Evolutionary conservation across 1,140 invertebrate species (phyloP).

Genomic region (Brachionus rubens): DNA sequence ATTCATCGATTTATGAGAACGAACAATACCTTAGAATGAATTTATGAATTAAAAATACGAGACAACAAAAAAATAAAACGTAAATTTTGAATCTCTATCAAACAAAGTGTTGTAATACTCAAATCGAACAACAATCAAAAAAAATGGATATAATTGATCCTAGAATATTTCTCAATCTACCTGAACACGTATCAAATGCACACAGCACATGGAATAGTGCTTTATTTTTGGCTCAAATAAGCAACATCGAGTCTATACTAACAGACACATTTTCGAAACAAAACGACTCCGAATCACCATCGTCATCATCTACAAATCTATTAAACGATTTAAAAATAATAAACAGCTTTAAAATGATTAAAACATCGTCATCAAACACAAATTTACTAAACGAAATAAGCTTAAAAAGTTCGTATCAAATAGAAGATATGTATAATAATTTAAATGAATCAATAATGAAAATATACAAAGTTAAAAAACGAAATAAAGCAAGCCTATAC

Average conservation of each 20-base stretch:
- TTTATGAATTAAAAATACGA: too few species aligned
- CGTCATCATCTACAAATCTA: background rate
- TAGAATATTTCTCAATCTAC: slow-evolving; percentile 31
- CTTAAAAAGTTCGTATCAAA: background rate
- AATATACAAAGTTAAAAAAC: slow-evolving; percentile 16
- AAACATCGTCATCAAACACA: background rate
- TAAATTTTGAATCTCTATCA: too few species aligned
- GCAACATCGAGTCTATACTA: background rate
- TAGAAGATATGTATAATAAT: background rate
- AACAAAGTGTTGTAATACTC: too few species aligned
- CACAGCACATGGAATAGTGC: slow-evolving; percentile 25
- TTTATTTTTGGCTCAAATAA: slow-evolving; percentile 35
- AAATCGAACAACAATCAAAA: too few species aligned
- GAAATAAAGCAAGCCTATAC: slow-evolving; percentile 30
- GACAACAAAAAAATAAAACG: too few species aligned
- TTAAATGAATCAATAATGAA: slow-evolving; percentile 34
- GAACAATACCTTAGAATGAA: too few species aligned
- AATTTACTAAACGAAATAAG: background rate
- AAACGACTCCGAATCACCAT: background rate
- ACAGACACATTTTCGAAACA: slow-evolving; percentile 12
- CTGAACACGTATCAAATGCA: slow-evolving; percentile 23
- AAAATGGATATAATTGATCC: slow-evolving; percentile 41
- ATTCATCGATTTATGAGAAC: too few species aligned
- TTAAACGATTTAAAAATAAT: background rate
- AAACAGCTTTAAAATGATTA: slow-evolving; percentile 10